A percentile compares a stretch with the other conserved stretches of the same genome.
Evolutionary conservation across 2,888 invertebrate genomes (phyloP).

Genomic region (Ochropleura leucogaster): DNA sequence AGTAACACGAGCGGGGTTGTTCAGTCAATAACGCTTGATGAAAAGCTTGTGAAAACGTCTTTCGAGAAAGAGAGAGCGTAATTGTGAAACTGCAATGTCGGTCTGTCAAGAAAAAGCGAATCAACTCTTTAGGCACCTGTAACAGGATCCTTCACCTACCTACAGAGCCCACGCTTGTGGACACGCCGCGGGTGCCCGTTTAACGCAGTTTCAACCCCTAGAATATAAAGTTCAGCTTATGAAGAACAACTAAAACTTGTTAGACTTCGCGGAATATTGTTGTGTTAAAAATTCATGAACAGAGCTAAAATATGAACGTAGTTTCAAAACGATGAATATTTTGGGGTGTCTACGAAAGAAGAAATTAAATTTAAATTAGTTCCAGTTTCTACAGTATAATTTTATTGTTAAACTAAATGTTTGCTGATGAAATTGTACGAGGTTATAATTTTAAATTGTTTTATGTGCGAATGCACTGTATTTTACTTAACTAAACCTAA

Average conservation of each 20-base stretch:
- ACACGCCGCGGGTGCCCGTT: too few species aligned
- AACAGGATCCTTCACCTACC: too few species aligned
- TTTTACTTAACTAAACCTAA: background rate
- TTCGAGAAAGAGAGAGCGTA: too few species aligned
- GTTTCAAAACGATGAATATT: conserved; percentile 49
- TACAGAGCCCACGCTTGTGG: too few species aligned
- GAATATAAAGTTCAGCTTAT: conserved; percentile 35
- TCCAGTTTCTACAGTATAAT: background rate
- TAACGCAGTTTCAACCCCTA: too few species aligned
- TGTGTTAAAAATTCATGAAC: conserved; percentile 50
- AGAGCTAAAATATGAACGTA: conserved; percentile 45
- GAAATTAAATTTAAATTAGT: conserved; percentile 32
- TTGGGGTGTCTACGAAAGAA: conserved; percentile 18
- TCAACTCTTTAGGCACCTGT: too few species aligned
- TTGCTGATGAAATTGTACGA: background rate
- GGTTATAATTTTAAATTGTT: background rate
- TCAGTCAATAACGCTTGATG: too few species aligned
- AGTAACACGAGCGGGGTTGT: too few species aligned
- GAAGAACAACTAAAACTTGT: conserved; percentile 43
- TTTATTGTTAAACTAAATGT: conserved; percentile 3
- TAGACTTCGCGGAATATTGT: conserved; percentile 20
- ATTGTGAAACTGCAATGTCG: too few species aligned
- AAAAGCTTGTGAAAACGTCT: too few species aligned
- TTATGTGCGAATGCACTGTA: background rate
- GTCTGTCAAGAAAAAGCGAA: too few species aligned